These are phyloP conservation scores for Catamblyrhynchus diadema DNA, from an alignment of 2,797 vertebrate genomes.

Conservation along the genomic window DNA sequence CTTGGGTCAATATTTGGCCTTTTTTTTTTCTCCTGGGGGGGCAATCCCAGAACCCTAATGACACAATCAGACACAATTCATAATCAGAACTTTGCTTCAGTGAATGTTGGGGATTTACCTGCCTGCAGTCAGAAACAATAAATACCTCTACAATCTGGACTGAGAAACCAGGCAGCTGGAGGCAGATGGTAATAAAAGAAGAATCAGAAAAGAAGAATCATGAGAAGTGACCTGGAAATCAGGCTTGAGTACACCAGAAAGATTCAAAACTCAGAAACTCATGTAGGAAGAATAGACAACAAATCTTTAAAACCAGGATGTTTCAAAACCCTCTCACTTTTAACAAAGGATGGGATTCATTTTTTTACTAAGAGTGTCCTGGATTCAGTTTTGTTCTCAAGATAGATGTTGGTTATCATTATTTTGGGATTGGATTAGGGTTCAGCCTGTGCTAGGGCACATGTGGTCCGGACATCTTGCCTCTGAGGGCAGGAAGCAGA, in stretches of 20 bases:
- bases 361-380: background rate
- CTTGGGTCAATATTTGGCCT: background rate
- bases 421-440: background rate
- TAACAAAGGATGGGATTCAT: background rate
- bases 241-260: background rate
- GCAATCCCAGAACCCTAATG: background rate
- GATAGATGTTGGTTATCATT: background rate
- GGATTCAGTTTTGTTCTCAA: background rate
- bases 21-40: background rate
- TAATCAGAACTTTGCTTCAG: background rate
- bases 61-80: background rate
- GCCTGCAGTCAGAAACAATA: background rate
- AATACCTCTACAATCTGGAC: background rate
- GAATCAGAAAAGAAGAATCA: background rate
- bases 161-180: background rate
- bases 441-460: background rate
- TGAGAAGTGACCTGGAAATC: background rate
- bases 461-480: background rate
- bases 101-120: background rate
- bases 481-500: background rate
- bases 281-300: background rate
- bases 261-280: background rate
- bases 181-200: background rate
- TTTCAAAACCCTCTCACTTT: background rate
- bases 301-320: background rate